These are phyloP conservation scores for Hipposideros armiger DNA, from an alignment of 2,113 vertebrate genomes.

Conservation along the genomic window DNA sequence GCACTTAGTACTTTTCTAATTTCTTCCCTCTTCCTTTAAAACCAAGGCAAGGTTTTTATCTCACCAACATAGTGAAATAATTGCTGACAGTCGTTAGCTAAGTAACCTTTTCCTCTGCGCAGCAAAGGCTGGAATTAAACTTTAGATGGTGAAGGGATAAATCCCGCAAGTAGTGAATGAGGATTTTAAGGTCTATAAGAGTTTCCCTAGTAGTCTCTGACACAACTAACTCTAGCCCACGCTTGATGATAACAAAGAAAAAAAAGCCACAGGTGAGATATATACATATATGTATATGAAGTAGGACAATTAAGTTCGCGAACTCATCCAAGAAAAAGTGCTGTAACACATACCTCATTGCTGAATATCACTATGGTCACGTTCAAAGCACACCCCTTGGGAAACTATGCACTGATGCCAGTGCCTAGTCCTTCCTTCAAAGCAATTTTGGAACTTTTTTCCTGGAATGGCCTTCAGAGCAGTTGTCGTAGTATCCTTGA, in stretches of 20 bases:
- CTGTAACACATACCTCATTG: too few relatives aligned
- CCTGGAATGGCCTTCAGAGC: too few relatives aligned
- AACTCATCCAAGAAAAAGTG: too few relatives aligned
- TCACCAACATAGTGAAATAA: not conserved
- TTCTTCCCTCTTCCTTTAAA: conserved; percentile 37
- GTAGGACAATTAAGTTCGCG: too few relatives aligned
- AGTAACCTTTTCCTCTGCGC: not conserved
- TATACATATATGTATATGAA: not conserved
- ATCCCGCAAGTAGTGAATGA: not conserved
- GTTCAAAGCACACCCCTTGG: too few relatives aligned
- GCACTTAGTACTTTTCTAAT: not conserved
- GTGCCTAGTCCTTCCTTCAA: too few relatives aligned
- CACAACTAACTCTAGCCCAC: not conserved
- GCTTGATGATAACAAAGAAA: not conserved
- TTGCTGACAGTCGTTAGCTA: not conserved
- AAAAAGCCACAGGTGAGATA: not conserved
- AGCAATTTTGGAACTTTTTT: too few relatives aligned
- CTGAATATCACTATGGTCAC: too few relatives aligned
- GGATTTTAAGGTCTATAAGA: not conserved
- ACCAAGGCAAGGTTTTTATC: not conserved
- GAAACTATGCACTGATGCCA: too few relatives aligned
- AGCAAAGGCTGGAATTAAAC: not conserved
- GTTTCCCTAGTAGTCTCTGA: not conserved
- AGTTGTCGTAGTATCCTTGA: too few relatives aligned
- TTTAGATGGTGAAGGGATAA: not conserved